Evolutionary conservation across 2,797 vertebrate genomes (phyloP).

Genomic region (Pangasius mekongensis): DNA sequence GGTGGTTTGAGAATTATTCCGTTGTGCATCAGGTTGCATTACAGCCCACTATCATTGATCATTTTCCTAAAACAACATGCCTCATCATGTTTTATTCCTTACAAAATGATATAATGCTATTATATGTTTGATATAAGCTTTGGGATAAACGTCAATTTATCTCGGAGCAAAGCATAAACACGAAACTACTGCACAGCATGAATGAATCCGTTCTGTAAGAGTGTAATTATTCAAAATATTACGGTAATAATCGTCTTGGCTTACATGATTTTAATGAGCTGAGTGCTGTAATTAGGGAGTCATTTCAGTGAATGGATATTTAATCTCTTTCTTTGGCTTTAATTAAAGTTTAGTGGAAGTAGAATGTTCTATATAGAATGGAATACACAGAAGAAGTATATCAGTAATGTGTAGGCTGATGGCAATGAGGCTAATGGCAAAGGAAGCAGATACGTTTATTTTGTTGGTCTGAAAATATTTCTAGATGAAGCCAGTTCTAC

Average conservation of each 20-base stretch:
- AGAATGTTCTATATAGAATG: conserved; percentile 30
- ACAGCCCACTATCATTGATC: background rate
- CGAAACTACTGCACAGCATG: too few species aligned
- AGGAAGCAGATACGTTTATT: background rate
- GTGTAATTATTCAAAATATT: background rate
- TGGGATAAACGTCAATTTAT: background rate
- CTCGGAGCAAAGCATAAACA: background rate
- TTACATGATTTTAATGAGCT: conserved; percentile 69
- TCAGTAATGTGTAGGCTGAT: background rate
- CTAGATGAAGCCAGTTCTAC: background rate
- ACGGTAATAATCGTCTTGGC: conserved; percentile 62
- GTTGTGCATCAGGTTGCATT: too few species aligned
- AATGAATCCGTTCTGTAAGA: background rate
- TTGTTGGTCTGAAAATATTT: background rate
- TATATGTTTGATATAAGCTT: background rate
- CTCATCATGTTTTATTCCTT: background rate
- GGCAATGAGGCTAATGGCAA: background rate
- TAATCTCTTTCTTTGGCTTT: conserved; percentile 65
- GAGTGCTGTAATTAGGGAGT: conserved; percentile 66
- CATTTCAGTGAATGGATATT: conserved; percentile 64
- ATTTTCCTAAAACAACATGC: background rate
- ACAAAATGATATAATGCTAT: background rate
- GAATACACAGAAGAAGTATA: background rate
- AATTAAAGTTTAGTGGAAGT: conserved; percentile 62
- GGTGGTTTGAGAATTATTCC: too few species aligned